A percentile compares a stretch with the other conserved stretches of the same genome.
phyloP scores from a whole-genome alignment of 2,113 vertebrate genomes.

The Scopus umbretta region DNA sequence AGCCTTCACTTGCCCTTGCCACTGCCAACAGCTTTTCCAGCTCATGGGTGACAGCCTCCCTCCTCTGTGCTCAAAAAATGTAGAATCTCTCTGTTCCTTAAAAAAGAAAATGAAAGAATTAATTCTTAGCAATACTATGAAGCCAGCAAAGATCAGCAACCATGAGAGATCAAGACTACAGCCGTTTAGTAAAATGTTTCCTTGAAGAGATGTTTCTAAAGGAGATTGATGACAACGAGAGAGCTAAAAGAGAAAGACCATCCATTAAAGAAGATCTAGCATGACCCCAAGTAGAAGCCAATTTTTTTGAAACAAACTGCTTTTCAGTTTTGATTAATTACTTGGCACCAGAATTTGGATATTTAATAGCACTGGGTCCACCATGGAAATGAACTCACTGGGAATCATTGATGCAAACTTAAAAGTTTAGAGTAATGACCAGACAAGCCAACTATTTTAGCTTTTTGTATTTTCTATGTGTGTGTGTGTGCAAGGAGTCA shows the following conservation, averaged over 20 bases:
- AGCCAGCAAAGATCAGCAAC: neutral
- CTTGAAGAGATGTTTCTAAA: conserved; percentile 17
- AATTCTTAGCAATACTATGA: neutral
- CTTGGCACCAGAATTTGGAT: conserved; percentile 16
- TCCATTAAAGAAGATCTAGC: conserved; percentile 25
- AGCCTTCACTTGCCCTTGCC: neutral
- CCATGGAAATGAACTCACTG: conserved; percentile 9
- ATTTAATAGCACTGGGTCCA: neutral
- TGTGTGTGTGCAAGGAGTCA: neutral
- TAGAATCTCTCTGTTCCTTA: neutral
- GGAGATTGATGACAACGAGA: neutral
- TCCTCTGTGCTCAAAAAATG: neutral
- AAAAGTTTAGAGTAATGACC: neutral
- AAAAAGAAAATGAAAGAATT: neutral
- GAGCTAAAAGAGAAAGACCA: neutral
- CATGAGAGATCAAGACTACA: neutral
- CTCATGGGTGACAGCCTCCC: neutral
- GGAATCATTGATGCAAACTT: neutral
- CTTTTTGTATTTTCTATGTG: neutral
- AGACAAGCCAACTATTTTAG: neutral
- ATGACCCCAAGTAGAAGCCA: neutral
- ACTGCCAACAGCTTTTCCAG: neutral
- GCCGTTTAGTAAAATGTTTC: neutral
- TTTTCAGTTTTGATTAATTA: conserved; percentile 47
- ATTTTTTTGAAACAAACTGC: neutral